Evolutionary conservation across 2,113 vertebrate genomes (phyloP).

Genomic region (Mohoua ochrocephala): DNA sequence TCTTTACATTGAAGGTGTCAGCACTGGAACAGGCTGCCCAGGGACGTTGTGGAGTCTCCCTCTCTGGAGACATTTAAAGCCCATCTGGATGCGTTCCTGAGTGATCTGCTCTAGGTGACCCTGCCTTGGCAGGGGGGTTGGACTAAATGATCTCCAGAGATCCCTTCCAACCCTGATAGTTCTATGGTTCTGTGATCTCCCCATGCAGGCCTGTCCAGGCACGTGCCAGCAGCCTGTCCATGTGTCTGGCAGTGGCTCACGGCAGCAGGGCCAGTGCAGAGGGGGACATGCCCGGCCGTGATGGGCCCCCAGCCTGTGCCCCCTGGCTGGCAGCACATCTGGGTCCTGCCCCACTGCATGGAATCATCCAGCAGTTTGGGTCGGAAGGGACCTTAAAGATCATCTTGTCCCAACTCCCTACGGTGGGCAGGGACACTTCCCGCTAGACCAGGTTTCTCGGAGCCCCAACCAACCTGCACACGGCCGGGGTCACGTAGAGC

Average conservation of each 20-base stretch:
- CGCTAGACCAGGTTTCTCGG: background rate
- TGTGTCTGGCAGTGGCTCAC: background rate
- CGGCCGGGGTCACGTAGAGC: background rate
- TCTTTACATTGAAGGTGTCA: background rate
- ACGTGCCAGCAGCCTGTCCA: accelerated
- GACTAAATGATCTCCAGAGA: background rate
- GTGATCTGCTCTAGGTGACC: background rate
- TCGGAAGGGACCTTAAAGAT: background rate
- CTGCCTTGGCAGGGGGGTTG: background rate
- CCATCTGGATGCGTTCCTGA: background rate
- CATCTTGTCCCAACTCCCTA: accelerated
- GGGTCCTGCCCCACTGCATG: background rate
- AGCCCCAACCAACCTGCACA: background rate
- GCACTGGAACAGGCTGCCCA: background rate
- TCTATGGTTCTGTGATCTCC: background rate
- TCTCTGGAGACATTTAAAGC: background rate
- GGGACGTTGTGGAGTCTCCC: no score
- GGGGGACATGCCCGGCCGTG: accelerated
- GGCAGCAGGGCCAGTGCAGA: background rate
- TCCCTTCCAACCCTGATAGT: background rate
- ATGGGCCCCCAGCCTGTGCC: no score
- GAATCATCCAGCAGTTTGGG: background rate
- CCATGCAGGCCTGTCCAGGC: accelerated
- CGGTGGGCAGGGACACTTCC: accelerated
- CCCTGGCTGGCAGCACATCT: background rate